Percentiles rank a stretch among this genome's conserved stretches.
phyloP scores from a whole-genome alignment of 1,140 invertebrate genomes.

The Ceratosolen fusciceps region DNA sequence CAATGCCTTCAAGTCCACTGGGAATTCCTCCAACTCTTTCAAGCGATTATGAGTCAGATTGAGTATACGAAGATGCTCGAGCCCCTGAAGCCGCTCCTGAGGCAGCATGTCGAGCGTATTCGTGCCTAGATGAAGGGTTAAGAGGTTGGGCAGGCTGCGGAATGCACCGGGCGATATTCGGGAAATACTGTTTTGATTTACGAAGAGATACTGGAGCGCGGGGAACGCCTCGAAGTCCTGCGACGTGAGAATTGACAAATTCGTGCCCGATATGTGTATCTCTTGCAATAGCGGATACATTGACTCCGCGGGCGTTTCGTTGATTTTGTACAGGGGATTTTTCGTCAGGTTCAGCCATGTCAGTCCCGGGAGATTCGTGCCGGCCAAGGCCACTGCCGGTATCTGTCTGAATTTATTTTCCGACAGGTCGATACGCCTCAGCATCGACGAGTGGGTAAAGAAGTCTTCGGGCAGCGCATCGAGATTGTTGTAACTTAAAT shows the following conservation, averaged over 20 bases:
- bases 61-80: constrained; percentile 79
- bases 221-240: constrained; percentile 92
- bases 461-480: constrained; percentile 87
- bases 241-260: constrained; percentile 87
- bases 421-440: constrained; percentile 84
- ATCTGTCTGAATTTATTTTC: constrained; percentile 86
- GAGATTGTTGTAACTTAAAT: constrained; percentile 82
- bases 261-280: constrained; percentile 85
- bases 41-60: constrained; percentile 89
- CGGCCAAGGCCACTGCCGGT: constrained; percentile 83
- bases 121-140: constrained; percentile 85
- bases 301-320: constrained; percentile 76
- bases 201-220: constrained; percentile 80
- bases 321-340: constrained; percentile 83
- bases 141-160: constrained; percentile 79
- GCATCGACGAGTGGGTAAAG: constrained; percentile 78
- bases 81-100: constrained; percentile 85
- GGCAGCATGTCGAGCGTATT: constrained; percentile 89
- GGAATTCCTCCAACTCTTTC: constrained; percentile 87
- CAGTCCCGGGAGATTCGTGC: constrained; percentile 80
- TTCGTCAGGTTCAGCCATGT: constrained; percentile 84
- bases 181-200: constrained; percentile 83
- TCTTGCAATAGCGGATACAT: constrained; percentile 83
- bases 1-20: constrained; percentile 81
- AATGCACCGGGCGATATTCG: constrained; percentile 90